These are phyloP conservation scores for Strigamia crassipes DNA, from an alignment of 2,888 invertebrate genomes.

Conservation along the genomic window DNA sequence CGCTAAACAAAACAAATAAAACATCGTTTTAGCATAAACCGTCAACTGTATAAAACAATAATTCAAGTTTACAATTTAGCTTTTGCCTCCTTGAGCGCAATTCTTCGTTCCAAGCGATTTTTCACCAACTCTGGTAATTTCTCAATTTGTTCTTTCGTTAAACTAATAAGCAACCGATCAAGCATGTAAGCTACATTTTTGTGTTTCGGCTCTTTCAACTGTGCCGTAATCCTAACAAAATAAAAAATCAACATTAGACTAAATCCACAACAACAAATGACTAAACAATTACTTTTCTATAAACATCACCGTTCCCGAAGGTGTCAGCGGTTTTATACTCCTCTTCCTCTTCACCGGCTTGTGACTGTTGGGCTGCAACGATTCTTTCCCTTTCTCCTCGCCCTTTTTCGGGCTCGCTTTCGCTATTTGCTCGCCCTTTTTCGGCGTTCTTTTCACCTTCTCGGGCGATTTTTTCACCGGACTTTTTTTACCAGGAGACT, in stretches of 20 bases:
- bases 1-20: neutral
- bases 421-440: neutral
- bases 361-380: neutral
- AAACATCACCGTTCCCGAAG: too few species aligned
- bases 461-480: neutral
- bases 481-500: neutral
- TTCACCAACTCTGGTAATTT: neutral
- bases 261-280: neutral
- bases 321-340: too few species aligned
- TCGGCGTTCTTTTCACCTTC: neutral
- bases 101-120: neutral
- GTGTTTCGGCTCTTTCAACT: neutral
- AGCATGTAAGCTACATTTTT: neutral
- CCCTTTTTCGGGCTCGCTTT: neutral
- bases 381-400: neutral
- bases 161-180: neutral
- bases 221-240: neutral
- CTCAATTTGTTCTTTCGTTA: neutral
- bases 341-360: neutral
- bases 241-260: neutral
- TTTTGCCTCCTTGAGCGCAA: neutral
- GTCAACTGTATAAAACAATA: neutral
- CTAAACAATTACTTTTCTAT: neutral
- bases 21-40: neutral
- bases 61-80: neutral